These are phyloP conservation scores for Progne subis DNA, from an alignment of 2,113 vertebrate genomes.

Conservation along the genomic window DNA sequence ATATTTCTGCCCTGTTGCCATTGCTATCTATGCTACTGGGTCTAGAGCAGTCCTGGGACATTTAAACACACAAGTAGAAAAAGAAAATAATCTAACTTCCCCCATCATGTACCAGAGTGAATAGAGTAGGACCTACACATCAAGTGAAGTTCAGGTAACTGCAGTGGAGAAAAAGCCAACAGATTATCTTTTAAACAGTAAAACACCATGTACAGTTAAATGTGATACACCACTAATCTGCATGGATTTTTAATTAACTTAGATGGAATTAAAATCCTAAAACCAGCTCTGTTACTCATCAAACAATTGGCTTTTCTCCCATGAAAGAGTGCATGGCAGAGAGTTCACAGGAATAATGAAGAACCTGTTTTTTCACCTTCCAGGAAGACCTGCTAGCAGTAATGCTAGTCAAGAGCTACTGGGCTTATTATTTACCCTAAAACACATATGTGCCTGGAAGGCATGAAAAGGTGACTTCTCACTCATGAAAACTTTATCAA, in stretches of 20 bases:
- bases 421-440: neutral
- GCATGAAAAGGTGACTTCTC: neutral
- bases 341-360: neutral
- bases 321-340: neutral
- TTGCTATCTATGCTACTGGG: neutral
- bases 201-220: neutral
- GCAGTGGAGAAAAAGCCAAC: neutral
- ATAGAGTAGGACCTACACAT: neutral
- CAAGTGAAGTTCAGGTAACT: neutral
- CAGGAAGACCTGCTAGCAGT: neutral
- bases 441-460: neutral
- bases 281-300: neutral
- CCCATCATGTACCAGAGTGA: neutral
- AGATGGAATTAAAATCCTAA: neutral
- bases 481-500: neutral
- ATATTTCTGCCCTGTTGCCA: neutral
- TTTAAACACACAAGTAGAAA: neutral
- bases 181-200: neutral
- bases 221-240: neutral
- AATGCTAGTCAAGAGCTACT: neutral
- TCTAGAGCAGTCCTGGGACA: neutral
- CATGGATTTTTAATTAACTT: neutral
- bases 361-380: neutral
- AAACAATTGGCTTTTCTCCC: neutral
- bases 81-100: neutral